Conservation (phyloP, 35 echinoderm and acorn worm genomes). For the Ptychodera flava region DNA sequence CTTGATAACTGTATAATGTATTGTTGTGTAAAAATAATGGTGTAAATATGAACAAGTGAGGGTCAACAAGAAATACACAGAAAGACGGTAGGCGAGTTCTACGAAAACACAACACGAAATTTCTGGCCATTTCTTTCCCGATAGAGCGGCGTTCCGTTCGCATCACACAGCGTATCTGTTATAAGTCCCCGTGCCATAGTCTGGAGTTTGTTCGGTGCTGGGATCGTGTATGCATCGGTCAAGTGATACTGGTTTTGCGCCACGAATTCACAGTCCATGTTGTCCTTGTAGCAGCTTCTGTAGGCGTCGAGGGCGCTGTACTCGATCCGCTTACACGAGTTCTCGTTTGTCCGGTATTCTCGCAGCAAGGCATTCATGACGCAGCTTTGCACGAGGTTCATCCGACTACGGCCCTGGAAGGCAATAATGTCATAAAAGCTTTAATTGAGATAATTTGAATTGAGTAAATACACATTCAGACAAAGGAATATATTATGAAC, state of each 20-base stretch:
- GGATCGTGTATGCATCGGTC: background rate
- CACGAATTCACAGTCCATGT: background rate
- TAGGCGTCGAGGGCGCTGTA: background rate
- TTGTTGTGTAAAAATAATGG: too few species aligned
- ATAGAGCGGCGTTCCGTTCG: background rate
- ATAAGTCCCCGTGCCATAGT: background rate
- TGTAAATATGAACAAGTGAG: too few species aligned
- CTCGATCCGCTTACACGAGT: background rate
- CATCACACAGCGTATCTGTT: background rate
- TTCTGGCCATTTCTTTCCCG: background rate
- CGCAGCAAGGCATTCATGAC: background rate
- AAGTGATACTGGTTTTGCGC: background rate
- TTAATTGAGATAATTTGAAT: too few species aligned
- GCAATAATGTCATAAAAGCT: too few species aligned
- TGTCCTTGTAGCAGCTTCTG: background rate
- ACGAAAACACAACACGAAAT: background rate
- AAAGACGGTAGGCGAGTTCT: too few species aligned
- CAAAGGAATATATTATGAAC: too few species aligned
- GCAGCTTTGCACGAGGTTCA: background rate
- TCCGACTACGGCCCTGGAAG: background rate
- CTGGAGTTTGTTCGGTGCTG: background rate
- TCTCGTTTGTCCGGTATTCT: background rate
- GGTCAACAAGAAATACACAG: too few species aligned
- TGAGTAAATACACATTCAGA: too few species aligned
- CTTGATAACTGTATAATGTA: too few species aligned